Evolutionary conservation across 92 coral and sea anemone species (phyloP).

Genomic region (Meandrina meandrites): DNA sequence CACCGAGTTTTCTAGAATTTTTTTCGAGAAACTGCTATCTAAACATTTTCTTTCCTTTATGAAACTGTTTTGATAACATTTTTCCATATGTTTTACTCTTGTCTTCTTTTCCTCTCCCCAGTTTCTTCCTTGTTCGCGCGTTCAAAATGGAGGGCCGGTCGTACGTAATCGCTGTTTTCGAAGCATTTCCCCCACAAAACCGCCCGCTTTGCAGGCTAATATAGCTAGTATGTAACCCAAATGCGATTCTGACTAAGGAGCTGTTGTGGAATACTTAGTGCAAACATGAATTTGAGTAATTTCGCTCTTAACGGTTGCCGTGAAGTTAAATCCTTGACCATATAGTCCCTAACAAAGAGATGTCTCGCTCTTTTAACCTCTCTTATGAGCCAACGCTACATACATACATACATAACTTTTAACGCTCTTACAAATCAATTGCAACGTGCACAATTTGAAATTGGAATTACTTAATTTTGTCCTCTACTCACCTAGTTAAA

Average conservation of each 20-base stretch:
- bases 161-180: too few relatives aligned
- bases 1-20: neutral
- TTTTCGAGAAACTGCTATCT: neutral
- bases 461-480: neutral
- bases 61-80: neutral
- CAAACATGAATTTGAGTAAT: neutral
- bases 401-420: too few relatives aligned
- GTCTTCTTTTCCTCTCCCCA: too few relatives aligned
- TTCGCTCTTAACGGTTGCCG: neutral
- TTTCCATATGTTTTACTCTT: neutral
- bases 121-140: too few relatives aligned
- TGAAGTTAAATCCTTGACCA: neutral
- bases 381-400: neutral
- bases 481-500: constrained; percentile 21
- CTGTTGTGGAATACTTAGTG: neutral
- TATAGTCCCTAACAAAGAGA: neutral
- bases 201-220: too few relatives aligned
- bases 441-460: neutral
- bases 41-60: neutral
- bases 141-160: too few relatives aligned
- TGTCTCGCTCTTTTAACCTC: neutral
- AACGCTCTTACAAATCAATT: neutral
- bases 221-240: neutral
- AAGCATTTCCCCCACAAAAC: too few relatives aligned
- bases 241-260: neutral